Base-by-base conservation (phyloP, 2,888 invertebrate genomes). In the Meloe dianella region DNA sequence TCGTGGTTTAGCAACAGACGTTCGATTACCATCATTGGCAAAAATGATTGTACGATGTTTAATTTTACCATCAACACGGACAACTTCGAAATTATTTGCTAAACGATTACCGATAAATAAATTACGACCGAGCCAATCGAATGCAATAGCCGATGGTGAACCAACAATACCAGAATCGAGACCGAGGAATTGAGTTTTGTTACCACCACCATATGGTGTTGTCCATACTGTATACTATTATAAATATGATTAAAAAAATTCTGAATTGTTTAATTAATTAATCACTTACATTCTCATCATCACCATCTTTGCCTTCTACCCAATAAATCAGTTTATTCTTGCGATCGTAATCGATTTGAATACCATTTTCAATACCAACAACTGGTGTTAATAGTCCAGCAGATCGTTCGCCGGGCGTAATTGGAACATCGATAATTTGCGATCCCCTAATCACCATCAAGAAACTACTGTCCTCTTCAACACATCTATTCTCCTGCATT, bases 61-160 rank as follows among this genome's bases (percentile, higher is more conserved):
- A 0, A 89, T 87, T 80, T 95, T 93, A 0, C 95, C 94, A 78
- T 96, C 95, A 1, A 95, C 90, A 72, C 92, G 89, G 0, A 97
- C 88, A 1, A 95, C 90, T 84, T 97, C 97, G 71, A 98, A 93
- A 73, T 96, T 97, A 63, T 95, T 94, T 1, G 96, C 94, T 2
- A 91, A 87, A 41, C 92, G 89, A 79, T 97, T 98, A 29, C 95
- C 96, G 82, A 98, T 91, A 82, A 93, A 98, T 38, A 99, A 83
- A 85, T 98, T 99, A 63, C 97, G 87, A 4, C 98, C 97, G 24
- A 98, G 87, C 98, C 98, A 98, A 82, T 99, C 98, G 79, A 97
- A 94, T 0, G 98, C 97, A 51, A 99, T 89, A 0, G 94, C 90
- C 38, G 94, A 93, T 0, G 97, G 95, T 0, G 96, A 92, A 0